A percentile compares a stretch with the other conserved stretches of the same genome.
These are phyloP conservation scores for Argyrosomus regius DNA, from an alignment of 2,797 vertebrate species.

Conservation along the genomic window DNA sequence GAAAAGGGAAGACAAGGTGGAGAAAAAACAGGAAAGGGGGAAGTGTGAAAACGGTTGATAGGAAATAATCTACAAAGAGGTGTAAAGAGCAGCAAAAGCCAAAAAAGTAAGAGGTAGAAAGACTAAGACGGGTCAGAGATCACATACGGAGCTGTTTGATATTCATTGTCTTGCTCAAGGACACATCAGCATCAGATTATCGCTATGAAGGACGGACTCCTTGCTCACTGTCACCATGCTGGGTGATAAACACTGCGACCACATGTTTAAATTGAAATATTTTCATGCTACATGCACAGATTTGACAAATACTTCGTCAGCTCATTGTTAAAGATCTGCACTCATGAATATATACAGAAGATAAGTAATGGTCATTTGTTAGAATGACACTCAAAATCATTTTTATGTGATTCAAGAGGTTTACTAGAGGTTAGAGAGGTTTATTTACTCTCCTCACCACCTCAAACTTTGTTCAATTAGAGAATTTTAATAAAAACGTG, in stretches of 20 bases:
- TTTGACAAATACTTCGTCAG: background rate
- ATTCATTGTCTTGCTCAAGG: constrained; percentile 41
- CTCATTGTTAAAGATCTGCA: background rate
- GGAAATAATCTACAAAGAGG: constrained; percentile 1
- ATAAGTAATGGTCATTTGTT: background rate
- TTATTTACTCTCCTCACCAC: background rate
- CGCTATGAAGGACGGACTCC: background rate
- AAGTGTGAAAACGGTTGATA: background rate
- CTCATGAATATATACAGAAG: background rate
- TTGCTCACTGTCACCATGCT: constrained; percentile 4
- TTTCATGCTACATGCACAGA: background rate
- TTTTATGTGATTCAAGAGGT: background rate
- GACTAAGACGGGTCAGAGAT: constrained; percentile 21
- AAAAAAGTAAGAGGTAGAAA: background rate
- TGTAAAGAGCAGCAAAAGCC: background rate
- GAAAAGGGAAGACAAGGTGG: constrained; percentile 4
- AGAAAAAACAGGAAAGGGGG: background rate
- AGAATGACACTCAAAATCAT: background rate
- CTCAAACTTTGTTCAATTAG: background rate
- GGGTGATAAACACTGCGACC: background rate
- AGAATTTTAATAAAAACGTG: background rate
- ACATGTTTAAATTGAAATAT: background rate
- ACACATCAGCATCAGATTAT: constrained; percentile 8
- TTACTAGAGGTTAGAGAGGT: background rate
- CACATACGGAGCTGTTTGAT: constrained; percentile 5